Evolutionary conservation across 2,113 vertebrate species (phyloP).

Genomic region (Antennarius striatus): DNA sequence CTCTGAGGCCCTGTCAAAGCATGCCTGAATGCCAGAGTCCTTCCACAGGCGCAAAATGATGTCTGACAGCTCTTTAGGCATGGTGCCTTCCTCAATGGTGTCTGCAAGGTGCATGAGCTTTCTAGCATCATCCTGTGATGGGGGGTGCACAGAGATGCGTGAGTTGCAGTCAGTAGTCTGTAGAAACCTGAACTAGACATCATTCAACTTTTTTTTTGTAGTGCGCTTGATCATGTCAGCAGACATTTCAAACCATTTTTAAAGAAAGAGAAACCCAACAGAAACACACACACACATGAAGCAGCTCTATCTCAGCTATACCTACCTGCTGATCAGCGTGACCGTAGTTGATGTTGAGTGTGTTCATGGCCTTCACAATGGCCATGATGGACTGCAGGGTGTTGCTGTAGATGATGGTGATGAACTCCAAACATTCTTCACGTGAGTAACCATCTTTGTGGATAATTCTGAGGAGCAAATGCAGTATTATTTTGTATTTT

Average conservation of each 20-base stretch:
- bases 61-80: slow-evolving; percentile 95
- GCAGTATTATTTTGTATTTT: neutral
- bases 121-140: slow-evolving; percentile 88
- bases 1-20: slow-evolving; percentile 93
- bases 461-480: slow-evolving; percentile 87
- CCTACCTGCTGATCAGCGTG: slow-evolving; percentile 87
- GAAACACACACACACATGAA: neutral
- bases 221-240: no score
- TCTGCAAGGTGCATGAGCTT: slow-evolving; percentile 95
- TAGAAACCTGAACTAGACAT: neutral
- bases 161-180: neutral
- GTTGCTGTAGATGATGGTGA: slow-evolving; percentile 96
- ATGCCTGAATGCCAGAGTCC: slow-evolving; percentile 91
- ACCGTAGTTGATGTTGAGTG: slow-evolving; percentile 88
- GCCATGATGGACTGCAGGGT: slow-evolving; percentile 95
- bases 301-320: neutral
- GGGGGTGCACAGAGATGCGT: neutral
- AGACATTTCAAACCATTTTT: no score
- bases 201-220: no score
- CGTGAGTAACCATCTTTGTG: slow-evolving; percentile 96
- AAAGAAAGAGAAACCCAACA: no score
- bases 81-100: slow-evolving; percentile 94
- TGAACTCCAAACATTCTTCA: slow-evolving; percentile 95
- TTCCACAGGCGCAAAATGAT: slow-evolving; percentile 96
- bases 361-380: slow-evolving; percentile 93